Percentiles rank a stretch among this genome's conserved stretches.
phyloP scores from a whole-genome alignment of 2,888 invertebrate species.

The Sceliomorpha sp. region DNA sequence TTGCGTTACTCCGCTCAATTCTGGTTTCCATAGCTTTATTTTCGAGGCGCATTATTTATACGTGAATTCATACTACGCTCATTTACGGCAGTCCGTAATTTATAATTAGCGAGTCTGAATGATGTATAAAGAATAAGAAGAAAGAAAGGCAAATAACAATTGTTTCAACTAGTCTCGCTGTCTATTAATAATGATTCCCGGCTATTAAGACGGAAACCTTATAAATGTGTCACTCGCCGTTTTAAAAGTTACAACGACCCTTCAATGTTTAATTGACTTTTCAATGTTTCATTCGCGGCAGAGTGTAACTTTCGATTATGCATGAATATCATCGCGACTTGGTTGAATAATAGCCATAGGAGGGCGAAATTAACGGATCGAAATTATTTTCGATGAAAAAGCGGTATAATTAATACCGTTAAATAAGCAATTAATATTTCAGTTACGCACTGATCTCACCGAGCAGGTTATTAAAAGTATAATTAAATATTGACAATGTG shows the following conservation, averaged over 20 bases:
- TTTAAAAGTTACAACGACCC: conserved; percentile 37
- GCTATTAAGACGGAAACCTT: conserved; percentile 40
- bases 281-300: conserved; percentile 33
- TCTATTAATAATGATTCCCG: conserved; percentile 47
- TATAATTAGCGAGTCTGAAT: conserved; percentile 19
- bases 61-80: too few relatives aligned
- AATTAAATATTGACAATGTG: conserved; percentile 1
- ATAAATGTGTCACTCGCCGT: conserved; percentile 42
- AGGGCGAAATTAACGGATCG: conserved; percentile 11
- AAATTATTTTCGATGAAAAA: conserved; percentile 14
- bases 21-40: too few relatives aligned
- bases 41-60: too few relatives aligned
- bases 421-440: conserved; percentile 16
- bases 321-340: conserved; percentile 36
- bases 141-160: conserved; percentile 14
- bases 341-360: too few relatives aligned
- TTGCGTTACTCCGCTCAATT: too few relatives aligned
- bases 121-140: neutral
- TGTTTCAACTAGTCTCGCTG: conserved; percentile 40
- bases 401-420: conserved; percentile 24
- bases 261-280: conserved; percentile 40
- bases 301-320: conserved; percentile 47
- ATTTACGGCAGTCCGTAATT: too few relatives aligned
- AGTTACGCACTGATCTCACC: neutral
- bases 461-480: too few relatives aligned